phyloP scores from a whole-genome alignment of 2,797 vertebrate species.

The Microctenopoma stevenorrisi region DNA sequence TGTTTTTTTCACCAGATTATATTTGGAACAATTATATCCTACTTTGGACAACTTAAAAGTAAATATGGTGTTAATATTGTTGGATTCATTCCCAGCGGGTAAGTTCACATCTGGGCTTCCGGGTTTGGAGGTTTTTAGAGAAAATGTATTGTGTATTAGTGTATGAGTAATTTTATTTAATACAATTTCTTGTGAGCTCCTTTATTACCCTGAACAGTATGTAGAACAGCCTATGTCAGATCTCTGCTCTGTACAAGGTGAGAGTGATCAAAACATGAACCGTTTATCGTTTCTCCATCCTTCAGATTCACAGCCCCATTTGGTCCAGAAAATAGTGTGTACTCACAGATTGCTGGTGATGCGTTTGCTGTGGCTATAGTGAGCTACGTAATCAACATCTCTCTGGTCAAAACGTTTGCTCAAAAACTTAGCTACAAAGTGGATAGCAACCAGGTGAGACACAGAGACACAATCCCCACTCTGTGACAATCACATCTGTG shows the following conservation, averaged over 20 bases:
- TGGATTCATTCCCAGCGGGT: conserved; percentile 92
- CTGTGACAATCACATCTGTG: too few species aligned
- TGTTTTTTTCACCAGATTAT: conserved; percentile 69
- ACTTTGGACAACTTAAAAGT: conserved; percentile 73
- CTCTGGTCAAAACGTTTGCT: conserved; percentile 93
- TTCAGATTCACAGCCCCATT: conserved; percentile 85
- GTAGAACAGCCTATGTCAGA: not conserved
- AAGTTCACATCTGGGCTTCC: conserved; percentile 56
- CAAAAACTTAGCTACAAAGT: conserved; percentile 94
- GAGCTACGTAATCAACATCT: conserved; percentile 92
- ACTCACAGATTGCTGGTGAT: conserved; percentile 83
- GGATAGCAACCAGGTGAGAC: conserved; percentile 91
- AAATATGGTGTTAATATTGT: conserved; percentile 86
- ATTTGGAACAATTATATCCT: conserved; percentile 87
- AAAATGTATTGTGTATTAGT: too few species aligned
- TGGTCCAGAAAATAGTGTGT: conserved; percentile 78
- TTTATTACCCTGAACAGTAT: not conserved
- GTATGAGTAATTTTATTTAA: too few species aligned
- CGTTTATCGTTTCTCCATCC: conserved; percentile 1
- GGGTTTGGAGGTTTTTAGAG: too few species aligned
- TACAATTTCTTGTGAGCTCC: not conserved
- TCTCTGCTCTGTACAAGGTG: not conserved
- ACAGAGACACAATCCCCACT: too few species aligned
- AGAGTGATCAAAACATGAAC: conserved; percentile 1
- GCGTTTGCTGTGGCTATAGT: conserved; percentile 93